Base-by-base conservation (phyloP, 2,113 vertebrate genomes). In the Ceyx melanurus region DNA sequence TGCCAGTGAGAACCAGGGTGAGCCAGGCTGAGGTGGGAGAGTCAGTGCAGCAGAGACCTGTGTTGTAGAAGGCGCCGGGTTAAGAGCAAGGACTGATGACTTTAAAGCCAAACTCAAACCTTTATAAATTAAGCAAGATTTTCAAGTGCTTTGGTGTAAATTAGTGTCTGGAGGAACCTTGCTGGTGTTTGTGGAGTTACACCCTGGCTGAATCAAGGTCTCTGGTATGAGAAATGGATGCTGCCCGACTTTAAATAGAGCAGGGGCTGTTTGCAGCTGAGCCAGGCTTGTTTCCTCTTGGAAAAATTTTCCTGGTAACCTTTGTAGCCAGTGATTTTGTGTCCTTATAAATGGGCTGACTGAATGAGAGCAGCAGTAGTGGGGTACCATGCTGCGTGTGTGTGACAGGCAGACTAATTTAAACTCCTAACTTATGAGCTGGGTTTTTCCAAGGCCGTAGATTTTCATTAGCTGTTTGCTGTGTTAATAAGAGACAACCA, bases 401-500 rank as follows among this genome's bases (percentile, higher is more conserved):
- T 60, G n/a, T 79, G 84, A 91, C 91, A 93, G 67, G 87, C 89
- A 85, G 84, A 66, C 96, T 93, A 82, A 94, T 95, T 95, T 96
- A 92, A 95, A 92, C 75, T 82, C 89, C 31, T 95, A 88, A 95
- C 89, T 93, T 95, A 96, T 73, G 94, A 96, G 81, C 94, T 94
- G 89, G 37, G 56, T 96, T 96, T 96, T 96, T 96, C 94, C 92
- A 82, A 71, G 94, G 87, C 67, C 89, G 53, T 96, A 96, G 89
- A 96, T 96, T 94, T 95, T 96, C 95, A 94, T 96, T 96, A 96
- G 87, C 71, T 96, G 62, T 96, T 95, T 94, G 92, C 96, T 95
- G 78, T 91, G 89, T 85, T 96, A 96, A 93, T 95, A 91, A 82
- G 83, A 95, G 91, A 94, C 92, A 95, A 96, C 92, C 94, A 92